Conservation (phyloP, 2,888 invertebrate genomes). For the Phaedon cochleariae region DNA sequence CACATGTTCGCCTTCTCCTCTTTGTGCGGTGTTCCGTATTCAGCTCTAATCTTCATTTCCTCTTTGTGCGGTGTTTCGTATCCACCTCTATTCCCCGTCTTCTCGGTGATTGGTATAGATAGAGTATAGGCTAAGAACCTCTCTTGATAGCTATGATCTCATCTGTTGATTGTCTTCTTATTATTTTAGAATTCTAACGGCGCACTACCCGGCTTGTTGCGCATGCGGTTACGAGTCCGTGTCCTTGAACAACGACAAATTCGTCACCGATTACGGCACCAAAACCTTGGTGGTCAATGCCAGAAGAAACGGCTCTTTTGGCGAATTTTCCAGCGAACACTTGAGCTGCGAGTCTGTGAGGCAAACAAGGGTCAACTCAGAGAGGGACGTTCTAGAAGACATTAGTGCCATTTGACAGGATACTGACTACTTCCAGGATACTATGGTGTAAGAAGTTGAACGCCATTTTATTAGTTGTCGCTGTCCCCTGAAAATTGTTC, state of each 20-base stretch:
- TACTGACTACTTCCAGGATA: constrained; percentile 57
- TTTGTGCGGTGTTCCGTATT: no score
- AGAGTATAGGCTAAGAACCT: no score
- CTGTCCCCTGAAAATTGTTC: no score
- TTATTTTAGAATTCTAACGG: constrained; percentile 76
- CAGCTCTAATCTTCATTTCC: no score
- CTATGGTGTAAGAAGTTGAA: constrained; percentile 58
- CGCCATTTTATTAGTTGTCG: no score
- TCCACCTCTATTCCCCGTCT: no score
- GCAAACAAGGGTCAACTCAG: constrained; percentile 69
- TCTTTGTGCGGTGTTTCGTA: no score
- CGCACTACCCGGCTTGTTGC: constrained; percentile 81
- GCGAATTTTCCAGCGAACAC: constrained; percentile 72
- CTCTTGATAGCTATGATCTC: no score
- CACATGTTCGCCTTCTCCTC: no score
- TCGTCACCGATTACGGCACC: constrained; percentile 78
- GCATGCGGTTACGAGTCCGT: constrained; percentile 69
- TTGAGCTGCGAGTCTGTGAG: constrained; percentile 75
- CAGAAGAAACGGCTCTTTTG: constrained; percentile 72
- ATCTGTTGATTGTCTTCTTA: background rate
- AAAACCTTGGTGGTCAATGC: constrained; percentile 75
- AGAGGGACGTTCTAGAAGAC: constrained; percentile 58
- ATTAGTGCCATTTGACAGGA: constrained; percentile 61
- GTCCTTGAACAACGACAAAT: constrained; percentile 68
- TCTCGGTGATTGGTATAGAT: no score